Evolutionary conservation across 2,113 vertebrate genomes (phyloP).

Genomic region (Heloderma charlesbogerti): DNA sequence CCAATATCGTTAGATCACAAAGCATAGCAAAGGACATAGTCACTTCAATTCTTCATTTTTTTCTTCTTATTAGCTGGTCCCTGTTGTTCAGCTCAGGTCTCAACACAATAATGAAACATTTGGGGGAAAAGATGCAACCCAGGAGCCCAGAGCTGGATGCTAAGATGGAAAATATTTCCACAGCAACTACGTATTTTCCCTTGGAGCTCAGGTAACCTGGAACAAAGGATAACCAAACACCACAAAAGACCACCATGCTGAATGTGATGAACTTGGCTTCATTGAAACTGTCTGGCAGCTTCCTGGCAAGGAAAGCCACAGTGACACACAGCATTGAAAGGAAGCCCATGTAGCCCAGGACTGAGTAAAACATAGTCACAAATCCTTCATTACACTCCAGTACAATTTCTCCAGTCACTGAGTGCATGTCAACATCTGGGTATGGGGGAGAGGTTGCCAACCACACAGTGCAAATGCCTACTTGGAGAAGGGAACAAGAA

Average conservation of each 20-base stretch:
- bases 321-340: not conserved
- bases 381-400: not conserved
- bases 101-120: not conserved
- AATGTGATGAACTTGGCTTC: not conserved
- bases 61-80: not conserved
- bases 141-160: not conserved
- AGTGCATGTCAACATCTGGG: constrained; percentile 3
- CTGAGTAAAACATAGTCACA: not conserved
- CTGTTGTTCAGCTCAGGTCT: not conserved
- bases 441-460: not conserved
- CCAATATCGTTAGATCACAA: not conserved
- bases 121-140: not conserved
- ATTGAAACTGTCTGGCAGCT: not conserved
- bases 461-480: not conserved
- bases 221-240: too few species aligned
- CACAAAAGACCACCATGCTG: not conserved
- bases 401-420: not conserved
- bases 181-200: not conserved
- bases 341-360: not conserved
- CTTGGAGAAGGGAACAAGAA: not conserved
- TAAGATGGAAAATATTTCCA: not conserved
- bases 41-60: not conserved
- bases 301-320: not conserved
- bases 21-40: too few species aligned
- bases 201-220: too few species aligned